Base-by-base conservation (phyloP, 2,797 vertebrate species). In the Arnoldichthys spilopterus region DNA sequence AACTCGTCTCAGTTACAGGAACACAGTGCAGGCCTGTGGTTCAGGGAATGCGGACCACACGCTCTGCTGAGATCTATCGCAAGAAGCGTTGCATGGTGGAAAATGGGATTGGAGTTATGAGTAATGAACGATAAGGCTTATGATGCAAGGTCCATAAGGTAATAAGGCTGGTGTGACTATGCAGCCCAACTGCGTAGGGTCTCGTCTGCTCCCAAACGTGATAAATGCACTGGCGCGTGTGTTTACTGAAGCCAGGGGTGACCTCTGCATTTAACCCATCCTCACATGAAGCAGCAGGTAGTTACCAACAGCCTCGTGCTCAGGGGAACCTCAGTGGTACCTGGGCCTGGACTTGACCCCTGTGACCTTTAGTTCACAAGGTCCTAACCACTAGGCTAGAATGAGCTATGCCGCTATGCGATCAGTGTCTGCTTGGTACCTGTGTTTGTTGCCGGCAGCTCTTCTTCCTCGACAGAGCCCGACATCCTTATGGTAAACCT, bases 371-470 rank as follows among this genome's bases (percentile, higher is more conserved):
- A n/a, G n/a, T n/a, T n/a, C n/a, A n/a, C n/a, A n/a, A n/a, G n/a
- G n/a, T n/a, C n/a, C n/a, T n/a, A n/a, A n/a, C n/a, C n/a, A n/a
- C n/a, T n/a, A n/a, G n/a, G n/a, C n/a, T n/a, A n/a, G n/a, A n/a
- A n/a, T n/a, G n/a, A n/a, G n/a, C n/a, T n/a, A n/a, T n/a, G n/a
- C n/a, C n/a, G n/a, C n/a, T n/a, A n/a, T n/a, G n/a, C 51, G 5
- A 30, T 32, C n/a, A 13, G 3, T 32, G 53, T 66, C 12, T 80
- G 49, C 49, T 26, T 67, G 63, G 79, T 34, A 88, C 87, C 87
- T 81, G 87, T 88, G 63, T 86, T 85, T 40, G 82, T 72, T 74
- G 82, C 81, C 64, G 75, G 77, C 32, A 79, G 56, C 67, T 88
- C 86, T 30, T 86, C 87, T 54, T 84, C 85, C 20, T 83, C 81